Base-by-base conservation (phyloP, 1,140 invertebrate species). In the Neuroterus valhalla region DNA sequence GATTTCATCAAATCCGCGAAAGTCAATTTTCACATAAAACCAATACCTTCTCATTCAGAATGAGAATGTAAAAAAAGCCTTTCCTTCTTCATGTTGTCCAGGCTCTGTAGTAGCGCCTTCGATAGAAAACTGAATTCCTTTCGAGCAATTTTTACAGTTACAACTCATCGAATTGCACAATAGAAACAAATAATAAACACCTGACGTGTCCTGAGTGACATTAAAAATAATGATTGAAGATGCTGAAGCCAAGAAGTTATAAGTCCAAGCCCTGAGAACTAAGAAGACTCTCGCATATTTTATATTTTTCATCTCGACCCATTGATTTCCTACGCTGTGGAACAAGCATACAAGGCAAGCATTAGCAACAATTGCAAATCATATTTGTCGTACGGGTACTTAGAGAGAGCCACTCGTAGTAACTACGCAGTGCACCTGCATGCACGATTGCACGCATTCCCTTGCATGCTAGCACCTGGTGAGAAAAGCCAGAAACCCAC, bases 401-500 rank as follows among this genome's bases (percentile, higher is more conserved):
- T 52, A 50, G 46, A 31, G 26, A 46, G 52, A 66, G 44, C 21
- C 70, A 66, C 15, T 55, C 12, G n/a, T 74, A 55, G 75, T 73
- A 76, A 74, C 71, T 78, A 78, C 77, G 77, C 77, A 78, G 72
- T 67, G 75, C 78, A 80, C 73, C 78, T 80, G 78, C 78, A 78
- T 66, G 74, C 75, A 72, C 73, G 78, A 76, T 76, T 66, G 74
- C 75, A 72, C 73, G 74, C 79, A 78, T 81, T 81, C 79, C 70
- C 73, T 66, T 71, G 78, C 70, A 75, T 70, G 67, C 72, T 67
- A 81, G 72, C 76, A 78, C 78, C 79, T 81, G 79, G 79, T 75
- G 77, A 78, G 77, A 81, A 78, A 76, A 81, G 76, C 68, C 74
- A 78, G 79, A 78, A 78, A 81, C 70, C 72, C 79, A 81, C 79